These are phyloP conservation scores for Willowsia nigromaculata DNA, from an alignment of 2,888 invertebrate species.

Conservation along the genomic window DNA sequence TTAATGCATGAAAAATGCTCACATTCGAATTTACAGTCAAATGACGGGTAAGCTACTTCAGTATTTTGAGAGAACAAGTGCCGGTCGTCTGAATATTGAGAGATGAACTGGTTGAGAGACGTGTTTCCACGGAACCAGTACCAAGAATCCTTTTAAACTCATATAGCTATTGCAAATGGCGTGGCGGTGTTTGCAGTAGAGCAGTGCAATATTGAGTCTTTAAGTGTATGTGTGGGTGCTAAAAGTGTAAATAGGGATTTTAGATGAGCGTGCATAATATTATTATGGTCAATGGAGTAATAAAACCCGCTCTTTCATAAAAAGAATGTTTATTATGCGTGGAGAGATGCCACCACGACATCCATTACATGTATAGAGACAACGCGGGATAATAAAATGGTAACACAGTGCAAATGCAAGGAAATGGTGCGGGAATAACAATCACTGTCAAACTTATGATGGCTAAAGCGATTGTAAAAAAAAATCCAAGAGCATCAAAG, in stretches of 20 bases:
- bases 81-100: not conserved
- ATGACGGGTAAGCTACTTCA: not conserved
- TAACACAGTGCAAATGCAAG: constrained; percentile 14
- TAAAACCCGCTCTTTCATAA: constrained; percentile 29
- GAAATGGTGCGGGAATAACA: not conserved
- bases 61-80: not conserved
- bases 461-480: not conserved
- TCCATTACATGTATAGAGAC: not conserved
- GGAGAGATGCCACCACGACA: not conserved
- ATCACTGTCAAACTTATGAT: not conserved
- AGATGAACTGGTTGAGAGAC: not conserved
- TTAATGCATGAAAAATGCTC: not conserved
- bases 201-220: not conserved
- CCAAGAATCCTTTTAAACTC: not conserved
- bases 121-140: not conserved
- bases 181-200: not conserved
- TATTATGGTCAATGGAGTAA: constrained; percentile 36
- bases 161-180: not conserved
- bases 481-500: not conserved
- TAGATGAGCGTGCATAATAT: not conserved
- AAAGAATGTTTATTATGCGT: not conserved
- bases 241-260: constrained; percentile 48
- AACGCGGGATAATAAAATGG: not conserved
- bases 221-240: constrained; percentile 50
- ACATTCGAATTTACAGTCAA: not conserved